Evolutionary conservation across 2,888 invertebrate species (phyloP), one percentile per base, ranked within the genome.

Genomic region (Portevinia maculata): DNA sequence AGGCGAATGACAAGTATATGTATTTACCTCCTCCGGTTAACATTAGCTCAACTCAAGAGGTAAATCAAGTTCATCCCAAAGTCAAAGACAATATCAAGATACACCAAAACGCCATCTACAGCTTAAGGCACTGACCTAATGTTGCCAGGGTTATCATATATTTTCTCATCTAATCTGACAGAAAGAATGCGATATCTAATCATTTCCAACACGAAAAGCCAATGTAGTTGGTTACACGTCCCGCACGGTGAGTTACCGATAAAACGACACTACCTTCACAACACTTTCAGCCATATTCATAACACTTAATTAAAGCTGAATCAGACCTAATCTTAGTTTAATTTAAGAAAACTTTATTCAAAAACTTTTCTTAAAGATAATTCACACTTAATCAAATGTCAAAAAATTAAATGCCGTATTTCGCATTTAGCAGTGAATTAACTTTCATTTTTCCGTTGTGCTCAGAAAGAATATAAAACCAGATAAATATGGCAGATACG

Each of bases 81-180:
- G n/a, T n/a, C 44, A 34, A 48, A 24, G n/a, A 17, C 44, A 34
- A 48, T 46, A 24, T 6, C 17, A 37, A 39, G 15, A 37, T 15
- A 46, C 37, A 32, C 32, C 32, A 28, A 55, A 41, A 34, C 53
- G 11, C 53, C 44, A 53, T 55, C 32, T 44, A 44, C 32, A 19
- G 44, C 44, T 17, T 28, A 9, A 19, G n/a, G 24, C 13, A 48
- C 11, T 44, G 24, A 34, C 11, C 13, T 13, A 41, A 6, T n/a
- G 34, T 5, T 13, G n/a, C 17, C 28, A 17, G 17, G 13, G 13
- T 19, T 30, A 11, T 32, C 32, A 32, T 44, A 55, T 55, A 55
- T 55, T 37, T 64, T 28, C 50, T 52, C 37, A 8, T 64, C 50
- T 39, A 64, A 64, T 39, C 46, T 62, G 62, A 62, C 62, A 48